phyloP scores from a whole-genome alignment of 2,113 vertebrate species.

The Lepidothrix coronata region DNA sequence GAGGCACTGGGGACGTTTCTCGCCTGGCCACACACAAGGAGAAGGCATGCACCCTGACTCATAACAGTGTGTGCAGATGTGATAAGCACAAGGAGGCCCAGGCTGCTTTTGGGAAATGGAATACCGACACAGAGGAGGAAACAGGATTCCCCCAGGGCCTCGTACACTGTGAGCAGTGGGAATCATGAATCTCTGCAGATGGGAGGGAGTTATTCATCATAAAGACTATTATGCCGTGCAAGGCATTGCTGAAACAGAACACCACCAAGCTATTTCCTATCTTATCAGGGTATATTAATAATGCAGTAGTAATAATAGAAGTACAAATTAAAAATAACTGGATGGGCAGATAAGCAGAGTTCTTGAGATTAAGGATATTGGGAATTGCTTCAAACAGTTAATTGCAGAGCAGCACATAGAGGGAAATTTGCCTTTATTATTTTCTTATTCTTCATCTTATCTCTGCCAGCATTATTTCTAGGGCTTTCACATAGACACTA shows the following conservation, averaged over 20 bases:
- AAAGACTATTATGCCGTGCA: neutral
- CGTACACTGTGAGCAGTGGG: neutral
- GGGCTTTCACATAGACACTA: neutral
- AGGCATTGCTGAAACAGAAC: conserved; percentile 29
- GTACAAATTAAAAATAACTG: conserved; percentile 51
- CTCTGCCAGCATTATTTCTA: neutral
- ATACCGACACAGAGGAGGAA: neutral
- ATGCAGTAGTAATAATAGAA: conserved; percentile 36
- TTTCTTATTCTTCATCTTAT: conserved; percentile 25
- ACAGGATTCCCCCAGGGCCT: neutral
- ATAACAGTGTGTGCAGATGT: neutral
- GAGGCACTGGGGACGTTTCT: neutral
- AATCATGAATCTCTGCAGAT: conserved; percentile 1
- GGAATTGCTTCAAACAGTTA: conserved; percentile 45
- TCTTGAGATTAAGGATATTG: conserved; percentile 31
- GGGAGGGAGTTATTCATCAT: neutral
- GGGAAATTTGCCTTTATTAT: conserved; percentile 25
- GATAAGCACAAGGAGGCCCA: neutral
- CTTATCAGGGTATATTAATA: conserved; percentile 48
- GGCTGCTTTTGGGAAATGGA: neutral
- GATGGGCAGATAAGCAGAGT: conserved; percentile 34
- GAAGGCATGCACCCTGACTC: neutral
- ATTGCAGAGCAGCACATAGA: neutral
- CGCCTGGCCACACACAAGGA: neutral
- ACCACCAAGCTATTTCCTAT: conserved; percentile 23